Conservation (phyloP, 2,888 invertebrate genomes). For the Chaitophorus viminalis region DNA sequence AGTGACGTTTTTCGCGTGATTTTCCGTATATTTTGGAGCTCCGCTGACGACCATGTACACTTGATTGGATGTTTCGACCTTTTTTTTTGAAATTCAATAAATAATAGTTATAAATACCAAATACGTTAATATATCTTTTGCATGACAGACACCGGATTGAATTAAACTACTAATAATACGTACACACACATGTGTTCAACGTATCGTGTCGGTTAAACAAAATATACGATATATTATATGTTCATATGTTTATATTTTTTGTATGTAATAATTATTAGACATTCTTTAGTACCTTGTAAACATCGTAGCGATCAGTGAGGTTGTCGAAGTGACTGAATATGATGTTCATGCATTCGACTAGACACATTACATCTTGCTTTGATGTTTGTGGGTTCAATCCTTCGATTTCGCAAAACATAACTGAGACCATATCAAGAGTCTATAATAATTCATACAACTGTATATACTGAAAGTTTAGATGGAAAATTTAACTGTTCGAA, state of each 20-base stretch:
- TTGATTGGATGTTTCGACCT: slow-evolving; percentile 94
- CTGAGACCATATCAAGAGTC: slow-evolving; percentile 81
- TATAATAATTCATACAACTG: slow-evolving; percentile 67
- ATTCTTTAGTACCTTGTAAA: slow-evolving; percentile 78
- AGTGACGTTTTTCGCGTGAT: slow-evolving; percentile 82
- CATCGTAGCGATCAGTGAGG: slow-evolving; percentile 83
- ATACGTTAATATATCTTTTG: too few species aligned
- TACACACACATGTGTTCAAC: too few species aligned
- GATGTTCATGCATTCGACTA: slow-evolving; percentile 85
- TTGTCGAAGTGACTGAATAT: slow-evolving; percentile 87
- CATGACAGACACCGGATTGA: neutral
- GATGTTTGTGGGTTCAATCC: slow-evolving; percentile 70
- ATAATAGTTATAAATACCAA: too few species aligned
- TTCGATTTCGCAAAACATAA: slow-evolving; percentile 82
- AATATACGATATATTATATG: too few species aligned
- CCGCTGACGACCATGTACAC: slow-evolving; percentile 93
- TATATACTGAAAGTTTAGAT: too few species aligned
- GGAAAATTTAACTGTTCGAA: too few species aligned
- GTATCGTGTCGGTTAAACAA: too few species aligned
- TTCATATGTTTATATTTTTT: too few species aligned
- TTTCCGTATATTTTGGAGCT: slow-evolving; percentile 79
- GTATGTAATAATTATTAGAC: too few species aligned
- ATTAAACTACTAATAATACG: neutral
- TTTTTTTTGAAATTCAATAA: too few species aligned
- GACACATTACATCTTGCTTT: slow-evolving; percentile 77